Base-by-base conservation (phyloP, 2,113 vertebrate species). In the Puffinus mauretanicus region DNA sequence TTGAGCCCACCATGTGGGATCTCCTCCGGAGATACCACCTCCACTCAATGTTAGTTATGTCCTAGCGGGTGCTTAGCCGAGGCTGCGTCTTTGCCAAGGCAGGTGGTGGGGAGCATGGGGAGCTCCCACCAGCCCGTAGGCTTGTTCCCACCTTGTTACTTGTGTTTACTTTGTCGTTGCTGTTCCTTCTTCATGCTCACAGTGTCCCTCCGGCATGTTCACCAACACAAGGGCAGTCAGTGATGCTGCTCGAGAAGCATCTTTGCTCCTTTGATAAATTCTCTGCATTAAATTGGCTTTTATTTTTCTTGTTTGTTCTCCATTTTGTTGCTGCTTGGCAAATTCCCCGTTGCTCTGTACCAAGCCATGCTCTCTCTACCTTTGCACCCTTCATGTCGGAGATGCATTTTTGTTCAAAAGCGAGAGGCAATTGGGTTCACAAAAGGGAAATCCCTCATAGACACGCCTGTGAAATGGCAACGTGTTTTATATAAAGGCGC, bases 301-400 rank as follows among this genome's bases (percentile, higher is more conserved):
- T 91, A 54, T 92, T 96, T 95, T 78, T 78, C 82, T 54, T 78
- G 58, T 71, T 90, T 96, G 55, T 44, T 92, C 57, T 89, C 73
- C 29, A 6, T 80, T 72, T 70, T 67, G 34, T 60, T 22, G 20
- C 61, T 38, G 10, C 46, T 67, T 13, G 13, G 69, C 27, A 54
- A 94, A 77, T 93, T 94, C 79, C 52, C 71, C 2, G 0, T 54
- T 89, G 78, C 77, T 96, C 61, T 60, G 36, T 62, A 75, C 24
- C 0, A 3, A 67, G 61, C 76, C 46, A 7, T 57, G 61, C 67
- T 73, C 67, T 42, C 69, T 61, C 71, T 88, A n/a, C 76, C 76
- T 72, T 72, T 88, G 71, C 64, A 51, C 83, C 75, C 65, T 64
- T 82, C 49, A 24, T 32, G 11, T 83, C 67, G 82, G 71, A 66